phyloP scores from a whole-genome alignment of 2,797 vertebrate genomes.

The Microctenopoma lineatum region DNA sequence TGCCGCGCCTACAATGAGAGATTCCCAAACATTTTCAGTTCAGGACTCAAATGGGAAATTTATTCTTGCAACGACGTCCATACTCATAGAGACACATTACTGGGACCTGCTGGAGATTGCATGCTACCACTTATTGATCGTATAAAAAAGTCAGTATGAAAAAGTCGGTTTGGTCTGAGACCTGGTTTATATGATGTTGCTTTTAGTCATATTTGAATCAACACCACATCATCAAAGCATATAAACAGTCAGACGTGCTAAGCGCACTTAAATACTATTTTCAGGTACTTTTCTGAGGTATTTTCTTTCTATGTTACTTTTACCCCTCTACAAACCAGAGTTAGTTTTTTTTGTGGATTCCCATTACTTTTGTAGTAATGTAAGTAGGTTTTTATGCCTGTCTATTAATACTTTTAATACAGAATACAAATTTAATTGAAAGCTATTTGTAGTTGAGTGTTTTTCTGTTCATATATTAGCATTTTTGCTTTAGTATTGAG shows the following conservation, averaged over 20 bases:
- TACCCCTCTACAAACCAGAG: too few species aligned
- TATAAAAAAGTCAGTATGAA: constrained; percentile 11
- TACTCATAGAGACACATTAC: constrained; percentile 36
- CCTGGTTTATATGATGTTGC: constrained; percentile 16
- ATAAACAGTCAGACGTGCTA: neutral
- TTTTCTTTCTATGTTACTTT: too few species aligned
- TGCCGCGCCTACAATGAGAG: constrained; percentile 5
- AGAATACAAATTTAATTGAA: too few species aligned
- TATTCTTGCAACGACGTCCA: constrained; percentile 36
- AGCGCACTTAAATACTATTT: too few species aligned
- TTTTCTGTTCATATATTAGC: too few species aligned
- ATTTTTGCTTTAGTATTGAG: too few species aligned
- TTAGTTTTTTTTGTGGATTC: too few species aligned
- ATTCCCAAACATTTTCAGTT: constrained; percentile 36
- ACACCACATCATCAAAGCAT: constrained; percentile 8
- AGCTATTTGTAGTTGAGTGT: too few species aligned
- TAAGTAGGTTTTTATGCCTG: too few species aligned
- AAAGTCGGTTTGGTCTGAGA: constrained; percentile 1
- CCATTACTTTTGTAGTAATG: too few species aligned
- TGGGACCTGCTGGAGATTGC: constrained; percentile 23
- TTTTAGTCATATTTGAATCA: constrained; percentile 15
- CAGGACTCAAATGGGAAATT: constrained; percentile 49
- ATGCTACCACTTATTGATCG: constrained; percentile 28
- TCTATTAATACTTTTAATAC: too few species aligned
- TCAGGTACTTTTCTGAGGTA: too few species aligned